phyloP scores from a whole-genome alignment of 2,888 invertebrate genomes.

The Drosophila mettleri region DNA sequence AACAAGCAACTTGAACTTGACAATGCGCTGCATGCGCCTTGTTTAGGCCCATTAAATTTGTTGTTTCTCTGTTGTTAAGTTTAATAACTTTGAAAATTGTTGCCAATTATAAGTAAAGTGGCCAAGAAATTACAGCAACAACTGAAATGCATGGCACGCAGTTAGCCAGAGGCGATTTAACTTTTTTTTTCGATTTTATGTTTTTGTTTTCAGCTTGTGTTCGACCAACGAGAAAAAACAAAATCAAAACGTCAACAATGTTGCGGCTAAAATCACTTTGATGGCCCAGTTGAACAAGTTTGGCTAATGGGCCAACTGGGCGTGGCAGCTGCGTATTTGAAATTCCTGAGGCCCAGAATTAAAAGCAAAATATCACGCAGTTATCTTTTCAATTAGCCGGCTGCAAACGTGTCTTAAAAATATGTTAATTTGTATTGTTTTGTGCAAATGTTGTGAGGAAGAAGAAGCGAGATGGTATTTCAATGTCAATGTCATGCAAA shows the following conservation, averaged over 20 bases:
- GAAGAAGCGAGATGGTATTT: constrained; percentile 38
- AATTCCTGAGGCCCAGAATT: constrained; percentile 48
- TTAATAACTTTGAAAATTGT: constrained; percentile 71
- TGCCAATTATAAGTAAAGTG: constrained; percentile 61
- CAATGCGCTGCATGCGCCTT: constrained; percentile 51
- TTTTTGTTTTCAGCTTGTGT: constrained; percentile 56
- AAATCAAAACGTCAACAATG: constrained; percentile 34
- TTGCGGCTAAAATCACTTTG: constrained; percentile 45
- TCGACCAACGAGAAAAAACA: constrained; percentile 50
- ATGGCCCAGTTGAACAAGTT: constrained; percentile 55
- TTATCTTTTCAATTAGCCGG: constrained; percentile 50
- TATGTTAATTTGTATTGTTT: constrained; percentile 3
- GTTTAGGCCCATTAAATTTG: constrained; percentile 56
- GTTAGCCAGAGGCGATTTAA: constrained; percentile 44
- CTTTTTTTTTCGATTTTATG: constrained; percentile 13
- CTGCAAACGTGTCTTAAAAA: constrained; percentile 8
- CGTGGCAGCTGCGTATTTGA: constrained; percentile 53
- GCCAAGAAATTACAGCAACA: constrained; percentile 50
- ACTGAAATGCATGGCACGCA: constrained; percentile 68
- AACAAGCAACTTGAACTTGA: constrained; percentile 73
- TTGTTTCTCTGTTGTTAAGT: constrained; percentile 58
- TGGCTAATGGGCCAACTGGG: constrained; percentile 44
- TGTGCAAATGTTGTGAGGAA: constrained; percentile 25
- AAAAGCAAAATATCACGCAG: constrained; percentile 25
- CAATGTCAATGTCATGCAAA: constrained; percentile 76